Conservation (phyloP, 2,113 vertebrate species). For the Bos taurus region ARS-UCD2.0 NC_037337.1:71108001-71108500, state of each 20-base stretch:
- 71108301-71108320: background rate
- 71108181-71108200: background rate
- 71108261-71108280: background rate
- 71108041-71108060: background rate
- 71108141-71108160: background rate
- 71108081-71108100: background rate
- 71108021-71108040: background rate
- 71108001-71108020: background rate
- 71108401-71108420: background rate
- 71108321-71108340: background rate
- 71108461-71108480: background rate
- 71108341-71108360: background rate
- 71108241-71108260: background rate
- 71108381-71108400: background rate
- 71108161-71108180: background rate
- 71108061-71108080: constrained; percentile 10
- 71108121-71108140: background rate
- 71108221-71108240: background rate
- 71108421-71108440: background rate
- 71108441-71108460: background rate
- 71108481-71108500: background rate
- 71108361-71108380: background rate
- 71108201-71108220: background rate
- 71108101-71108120: constrained; percentile 2
- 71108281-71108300: background rate